Percentiles rank a stretch among this genome's conserved stretches.
phyloP scores from a whole-genome alignment of 1,140 invertebrate genomes.

The Apis laboriosa region DNA sequence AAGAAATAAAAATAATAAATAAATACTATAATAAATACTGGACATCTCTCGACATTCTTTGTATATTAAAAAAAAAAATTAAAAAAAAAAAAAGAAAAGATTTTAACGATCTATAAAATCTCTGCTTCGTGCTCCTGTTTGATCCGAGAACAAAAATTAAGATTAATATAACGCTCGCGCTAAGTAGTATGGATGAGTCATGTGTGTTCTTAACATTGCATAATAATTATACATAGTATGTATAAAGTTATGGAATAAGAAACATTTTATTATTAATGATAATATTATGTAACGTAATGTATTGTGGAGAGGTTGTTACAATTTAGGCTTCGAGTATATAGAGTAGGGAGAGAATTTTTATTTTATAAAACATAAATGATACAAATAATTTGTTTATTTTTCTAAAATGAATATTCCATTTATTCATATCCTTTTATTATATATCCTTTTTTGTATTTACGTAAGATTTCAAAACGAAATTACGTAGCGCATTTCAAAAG shows the following conservation, averaged over 20 bases:
- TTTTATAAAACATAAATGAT: neutral
- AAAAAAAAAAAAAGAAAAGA: slow-evolving; percentile 27
- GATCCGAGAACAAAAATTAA: slow-evolving; percentile 51
- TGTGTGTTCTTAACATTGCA: slow-evolving; percentile 79
- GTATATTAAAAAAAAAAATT: slow-evolving; percentile 44
- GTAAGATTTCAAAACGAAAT: slow-evolving; percentile 17
- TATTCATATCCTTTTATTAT: slow-evolving; percentile 1
- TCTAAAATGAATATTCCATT: slow-evolving; percentile 37
- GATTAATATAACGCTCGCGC: slow-evolving; percentile 71
- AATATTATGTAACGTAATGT: slow-evolving; percentile 77
- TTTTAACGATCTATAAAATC: slow-evolving; percentile 50
- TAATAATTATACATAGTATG: slow-evolving; percentile 81
- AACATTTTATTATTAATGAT: slow-evolving; percentile 80
- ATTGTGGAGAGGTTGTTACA: slow-evolving; percentile 75
- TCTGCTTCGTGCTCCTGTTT: slow-evolving; percentile 63
- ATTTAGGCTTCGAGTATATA: slow-evolving; percentile 71
- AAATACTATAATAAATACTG: slow-evolving; percentile 37
- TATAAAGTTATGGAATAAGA: slow-evolving; percentile 80
- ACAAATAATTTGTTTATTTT: slow-evolving; percentile 42
- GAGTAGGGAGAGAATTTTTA: slow-evolving; percentile 64
- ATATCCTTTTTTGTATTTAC: slow-evolving; percentile 26
- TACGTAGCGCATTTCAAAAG: slow-evolving; percentile 45
- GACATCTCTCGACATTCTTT: slow-evolving; percentile 64
- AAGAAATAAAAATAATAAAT: slow-evolving; percentile 48
- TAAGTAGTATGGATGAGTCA: slow-evolving; percentile 74